Conservation (phyloP, 2,113 vertebrate genomes). For the Macquaria ambigua region DNA sequence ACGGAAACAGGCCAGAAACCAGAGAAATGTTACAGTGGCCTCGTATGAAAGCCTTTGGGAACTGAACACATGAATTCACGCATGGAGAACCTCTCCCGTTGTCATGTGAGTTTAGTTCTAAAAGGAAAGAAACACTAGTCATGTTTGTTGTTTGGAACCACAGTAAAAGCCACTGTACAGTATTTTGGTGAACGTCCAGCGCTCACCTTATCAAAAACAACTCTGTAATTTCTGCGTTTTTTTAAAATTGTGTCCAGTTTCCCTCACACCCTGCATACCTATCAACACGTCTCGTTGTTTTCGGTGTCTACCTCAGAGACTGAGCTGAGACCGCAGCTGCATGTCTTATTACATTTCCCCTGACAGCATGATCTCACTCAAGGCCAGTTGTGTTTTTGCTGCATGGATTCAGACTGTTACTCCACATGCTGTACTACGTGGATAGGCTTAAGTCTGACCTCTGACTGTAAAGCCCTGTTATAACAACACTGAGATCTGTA, state of each 20-base stretch:
- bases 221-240: background rate
- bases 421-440: constrained; percentile 40
- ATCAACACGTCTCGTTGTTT: constrained; percentile 67
- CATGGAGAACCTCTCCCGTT: constrained; percentile 18
- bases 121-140: background rate
- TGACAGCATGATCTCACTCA: constrained; percentile 82
- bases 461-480: constrained; percentile 50
- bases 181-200: background rate
- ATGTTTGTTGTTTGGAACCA: background rate
- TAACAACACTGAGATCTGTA: constrained; percentile 22
- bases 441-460: constrained; percentile 16
- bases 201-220: constrained; percentile 37
- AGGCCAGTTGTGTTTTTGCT: constrained; percentile 59
- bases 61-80: constrained; percentile 24
- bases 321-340: constrained; percentile 78
- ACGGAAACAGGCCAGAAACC: constrained; percentile 20
- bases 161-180: background rate
- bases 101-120: constrained; percentile 10
- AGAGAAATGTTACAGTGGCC: constrained; percentile 19
- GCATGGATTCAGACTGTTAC: constrained; percentile 65
- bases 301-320: constrained; percentile 57
- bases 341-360: constrained; percentile 75
- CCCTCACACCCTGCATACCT: constrained; percentile 57
- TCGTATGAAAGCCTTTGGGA: constrained; percentile 19
- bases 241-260: constrained; percentile 58